phyloP scores from a whole-genome alignment of 37 sponge, comb jelly and placozoan species.

The Cladorhizidae sp. region DNA sequence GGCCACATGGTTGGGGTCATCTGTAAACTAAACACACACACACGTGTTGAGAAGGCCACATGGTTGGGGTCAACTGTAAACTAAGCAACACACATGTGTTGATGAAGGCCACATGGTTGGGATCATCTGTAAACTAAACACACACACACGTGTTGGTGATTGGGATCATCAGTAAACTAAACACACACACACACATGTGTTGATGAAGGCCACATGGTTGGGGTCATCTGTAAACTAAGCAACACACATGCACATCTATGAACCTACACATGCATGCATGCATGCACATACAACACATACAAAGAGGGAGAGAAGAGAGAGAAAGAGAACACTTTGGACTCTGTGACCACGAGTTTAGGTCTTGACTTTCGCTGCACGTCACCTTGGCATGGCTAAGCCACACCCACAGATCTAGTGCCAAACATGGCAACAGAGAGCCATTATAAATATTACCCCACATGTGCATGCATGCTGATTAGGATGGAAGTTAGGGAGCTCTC shows the following conservation, averaged over 20 bases:
- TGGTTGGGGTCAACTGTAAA: slow-evolving; percentile 64
- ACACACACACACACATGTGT: slow-evolving; percentile 66
- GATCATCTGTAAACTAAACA: slow-evolving; percentile 81
- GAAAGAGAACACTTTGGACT: no score
- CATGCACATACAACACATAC: no score
- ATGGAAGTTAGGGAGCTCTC: no score
- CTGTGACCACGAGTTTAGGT: no score
- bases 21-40: slow-evolving; percentile 78
- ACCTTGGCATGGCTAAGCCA: no score
- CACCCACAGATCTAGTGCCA: no score
- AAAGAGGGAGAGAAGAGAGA: background rate
- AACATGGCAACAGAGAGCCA: no score
- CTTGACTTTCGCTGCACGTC: no score
- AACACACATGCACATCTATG: no score
- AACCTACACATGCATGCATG: no score
- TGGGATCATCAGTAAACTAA: slow-evolving; percentile 75
- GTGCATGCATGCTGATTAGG: no score
- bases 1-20: slow-evolving; percentile 51
- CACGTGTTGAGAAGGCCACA: slow-evolving; percentile 68
- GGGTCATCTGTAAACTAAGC: slow-evolving; percentile 82
- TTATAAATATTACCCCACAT: no score
- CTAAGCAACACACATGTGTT: slow-evolving; percentile 73
- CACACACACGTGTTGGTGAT: slow-evolving; percentile 63
- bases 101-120: slow-evolving; percentile 55
- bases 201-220: slow-evolving; percentile 55